Evolutionary conservation across 1,140 invertebrate species (phyloP).

Genomic region (Drosophila jambulina): DNA sequence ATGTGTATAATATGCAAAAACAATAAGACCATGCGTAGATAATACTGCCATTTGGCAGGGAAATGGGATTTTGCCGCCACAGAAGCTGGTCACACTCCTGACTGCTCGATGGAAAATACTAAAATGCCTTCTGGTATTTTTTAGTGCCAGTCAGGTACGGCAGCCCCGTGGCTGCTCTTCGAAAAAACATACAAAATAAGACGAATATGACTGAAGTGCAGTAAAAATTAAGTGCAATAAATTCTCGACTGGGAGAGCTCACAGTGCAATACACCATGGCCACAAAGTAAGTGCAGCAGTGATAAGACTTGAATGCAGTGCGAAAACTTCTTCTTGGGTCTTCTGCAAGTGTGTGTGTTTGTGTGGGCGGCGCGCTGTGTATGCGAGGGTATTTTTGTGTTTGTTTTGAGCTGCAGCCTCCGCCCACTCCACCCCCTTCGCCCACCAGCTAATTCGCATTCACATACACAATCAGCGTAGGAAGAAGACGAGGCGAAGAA

Average conservation of each 20-base stretch:
- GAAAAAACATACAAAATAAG: constrained; percentile 22
- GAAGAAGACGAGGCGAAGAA: constrained; percentile 23
- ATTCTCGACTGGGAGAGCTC: constrained; percentile 9
- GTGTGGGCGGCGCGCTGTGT: constrained; percentile 54
- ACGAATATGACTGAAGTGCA: constrained; percentile 46
- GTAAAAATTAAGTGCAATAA: constrained; percentile 48
- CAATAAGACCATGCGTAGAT: no score
- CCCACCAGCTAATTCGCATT: constrained; percentile 13
- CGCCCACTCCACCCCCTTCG: constrained; percentile 17
- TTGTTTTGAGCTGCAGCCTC: constrained; percentile 66
- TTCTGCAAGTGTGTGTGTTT: constrained; percentile 29
- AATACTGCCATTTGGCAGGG: no score
- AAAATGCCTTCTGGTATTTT: no score
- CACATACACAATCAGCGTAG: constrained; percentile 24
- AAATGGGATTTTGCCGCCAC: not conserved
- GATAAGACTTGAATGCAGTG: constrained; percentile 3
- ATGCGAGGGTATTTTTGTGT: constrained; percentile 74
- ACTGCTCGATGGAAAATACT: no score
- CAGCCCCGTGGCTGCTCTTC: not conserved
- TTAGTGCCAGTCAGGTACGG: not conserved
- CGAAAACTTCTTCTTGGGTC: not conserved
- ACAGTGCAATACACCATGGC: constrained; percentile 55
- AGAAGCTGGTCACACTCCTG: not conserved
- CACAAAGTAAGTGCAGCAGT: constrained; percentile 64
- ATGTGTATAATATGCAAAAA: constrained; percentile 13